phyloP scores from a whole-genome alignment of 2,113 vertebrate species.

The Nesoenas mayeri region DNA sequence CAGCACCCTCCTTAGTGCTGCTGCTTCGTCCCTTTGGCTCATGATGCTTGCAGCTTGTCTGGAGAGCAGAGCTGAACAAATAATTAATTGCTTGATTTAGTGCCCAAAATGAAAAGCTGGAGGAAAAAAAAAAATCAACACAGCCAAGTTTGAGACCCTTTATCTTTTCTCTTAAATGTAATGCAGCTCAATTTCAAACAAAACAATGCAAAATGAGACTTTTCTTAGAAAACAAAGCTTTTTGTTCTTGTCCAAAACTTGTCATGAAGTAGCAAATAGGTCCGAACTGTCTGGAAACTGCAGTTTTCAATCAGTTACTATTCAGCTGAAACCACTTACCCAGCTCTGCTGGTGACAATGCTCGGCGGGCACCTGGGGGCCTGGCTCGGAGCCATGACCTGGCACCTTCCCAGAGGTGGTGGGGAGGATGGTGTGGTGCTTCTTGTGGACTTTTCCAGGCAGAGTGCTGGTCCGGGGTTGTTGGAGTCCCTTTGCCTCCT shows the following conservation, averaged over 20 bases:
- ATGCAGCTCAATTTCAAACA: neutral
- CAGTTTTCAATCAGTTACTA: slow-evolving; percentile 42
- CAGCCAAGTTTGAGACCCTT: neutral
- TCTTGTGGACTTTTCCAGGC: neutral
- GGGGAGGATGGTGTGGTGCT: neutral
- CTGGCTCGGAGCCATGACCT: neutral
- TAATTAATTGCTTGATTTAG: slow-evolving; percentile 42
- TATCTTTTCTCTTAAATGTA: slow-evolving; percentile 4
- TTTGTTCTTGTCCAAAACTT: slow-evolving; percentile 7
- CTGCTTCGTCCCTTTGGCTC: neutral
- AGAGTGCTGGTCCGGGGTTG: neutral
- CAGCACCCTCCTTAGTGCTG: neutral
- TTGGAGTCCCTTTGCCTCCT: neutral
- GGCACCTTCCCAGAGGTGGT: neutral
- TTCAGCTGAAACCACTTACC: neutral
- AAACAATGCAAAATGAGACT: slow-evolving; percentile 6
- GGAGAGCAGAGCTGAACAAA: slow-evolving; percentile 20
- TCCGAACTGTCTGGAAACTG: slow-evolving; percentile 2
- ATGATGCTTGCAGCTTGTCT: neutral
- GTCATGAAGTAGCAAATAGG: neutral
- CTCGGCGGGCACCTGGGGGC: neutral
- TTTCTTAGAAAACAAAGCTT: slow-evolving; percentile 15
- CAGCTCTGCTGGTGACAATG: neutral
- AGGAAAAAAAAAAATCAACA: neutral
- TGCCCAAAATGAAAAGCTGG: slow-evolving; percentile 23